Evolutionary conservation across 2,797 vertebrate genomes (phyloP), one percentile per base, ranked within the genome.

Genomic region (Allobates femoralis): DNA sequence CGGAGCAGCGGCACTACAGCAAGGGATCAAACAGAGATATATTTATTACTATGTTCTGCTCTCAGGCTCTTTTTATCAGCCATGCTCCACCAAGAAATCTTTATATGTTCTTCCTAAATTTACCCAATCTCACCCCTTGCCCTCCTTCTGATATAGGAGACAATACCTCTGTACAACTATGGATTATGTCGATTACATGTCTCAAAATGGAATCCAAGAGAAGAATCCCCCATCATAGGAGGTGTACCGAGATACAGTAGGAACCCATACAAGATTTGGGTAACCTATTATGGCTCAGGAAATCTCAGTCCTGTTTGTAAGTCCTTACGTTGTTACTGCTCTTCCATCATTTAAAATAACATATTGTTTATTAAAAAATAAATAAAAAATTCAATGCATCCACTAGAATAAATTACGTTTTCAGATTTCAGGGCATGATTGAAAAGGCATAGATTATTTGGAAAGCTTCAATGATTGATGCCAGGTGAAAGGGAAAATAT

Each of bases 391-490:
- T 3, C 41, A 26, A n/a, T 74, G 1, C 26, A 50, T 74, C 37
- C 2, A 14, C 23, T 74, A 50, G 10, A 16, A 50, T 74, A 7
- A 26, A 74, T 74, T 3, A 74, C 23, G 3, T 7, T 41, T 53
- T 66, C 30, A 16, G 32, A 84, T 75, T 53, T 66, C n/a, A 51
- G 60, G 51, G 58, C 23, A 34, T 75, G 56, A 34, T 55, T 34
- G 60, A 73, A 28, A 53, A 64, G 21, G 7, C 46, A 74, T 53
- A 82, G 79, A 34, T 34, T 74, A 64, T 85, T 83, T 79, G 32
- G 12, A 62, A 85, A 69, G 32, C 41, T 41, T 73, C 81, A 86
- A 77, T 77, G 71, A 77, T 56, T 67, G 46, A 82, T 76, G 62
- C 51, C 30, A 34, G 34, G 51, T 32, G 51, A 55, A 60, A 58